Evolutionary conservation across 92 coral and sea anemone species (phyloP).

Genomic region (Palythoa grandis): DNA sequence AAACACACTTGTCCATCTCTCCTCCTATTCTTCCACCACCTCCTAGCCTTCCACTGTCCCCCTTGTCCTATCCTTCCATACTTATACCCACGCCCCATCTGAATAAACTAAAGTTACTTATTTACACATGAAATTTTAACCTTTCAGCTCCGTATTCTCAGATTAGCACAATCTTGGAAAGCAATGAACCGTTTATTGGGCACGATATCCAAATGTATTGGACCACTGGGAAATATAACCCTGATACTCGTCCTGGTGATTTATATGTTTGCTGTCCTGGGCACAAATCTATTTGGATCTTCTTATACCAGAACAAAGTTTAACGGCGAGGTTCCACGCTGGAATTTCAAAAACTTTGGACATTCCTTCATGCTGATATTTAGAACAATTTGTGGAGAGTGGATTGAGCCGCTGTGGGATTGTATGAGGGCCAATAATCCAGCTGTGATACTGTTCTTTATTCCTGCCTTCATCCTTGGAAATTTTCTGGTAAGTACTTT

Average conservation of each 20-base stretch:
- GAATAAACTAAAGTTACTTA: neutral
- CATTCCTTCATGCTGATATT: conserved; percentile 62
- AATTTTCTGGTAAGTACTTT: conserved; percentile 44
- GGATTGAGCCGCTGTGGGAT: conserved; percentile 64
- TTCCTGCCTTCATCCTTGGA: conserved; percentile 55
- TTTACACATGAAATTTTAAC: neutral
- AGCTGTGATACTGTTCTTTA: conserved; percentile 44
- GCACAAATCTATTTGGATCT: conserved; percentile 54
- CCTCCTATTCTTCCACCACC: too few species aligned
- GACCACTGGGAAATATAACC: conserved; percentile 48
- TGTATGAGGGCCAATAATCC: conserved; percentile 54
- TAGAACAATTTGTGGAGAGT: conserved; percentile 53
- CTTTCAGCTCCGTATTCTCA: conserved; percentile 46
- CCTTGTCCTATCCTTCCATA: too few species aligned
- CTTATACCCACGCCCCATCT: too few species aligned
- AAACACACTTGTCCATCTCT: too few species aligned
- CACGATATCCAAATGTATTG: conserved; percentile 38
- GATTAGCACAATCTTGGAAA: conserved; percentile 50
- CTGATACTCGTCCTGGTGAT: conserved; percentile 46
- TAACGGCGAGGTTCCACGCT: conserved; percentile 41
- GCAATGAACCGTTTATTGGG: conserved; percentile 35
- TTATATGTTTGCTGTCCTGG: conserved; percentile 56
- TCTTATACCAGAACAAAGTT: conserved; percentile 35
- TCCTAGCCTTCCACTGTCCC: too few species aligned
- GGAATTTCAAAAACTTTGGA: conserved; percentile 57